Evolutionary conservation across 2,113 vertebrate species (phyloP), one percentile per base, ranked within the genome.

Genomic region (Brachyhypopomus occidentalis): DNA sequence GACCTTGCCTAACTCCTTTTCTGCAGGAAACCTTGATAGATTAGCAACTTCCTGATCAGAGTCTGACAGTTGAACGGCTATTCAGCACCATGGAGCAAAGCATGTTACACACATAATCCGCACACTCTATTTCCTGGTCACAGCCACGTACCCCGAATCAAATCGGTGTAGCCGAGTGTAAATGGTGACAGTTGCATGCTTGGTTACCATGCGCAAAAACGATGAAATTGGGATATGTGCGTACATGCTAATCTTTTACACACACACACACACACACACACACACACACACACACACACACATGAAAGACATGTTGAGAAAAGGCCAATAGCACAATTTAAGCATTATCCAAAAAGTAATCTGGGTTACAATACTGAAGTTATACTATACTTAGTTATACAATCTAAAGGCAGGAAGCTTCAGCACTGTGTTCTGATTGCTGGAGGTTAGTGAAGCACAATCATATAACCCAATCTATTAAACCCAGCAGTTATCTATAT

Each of bases 41-140:
- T 59, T 34, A 36, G 56, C 73, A 75, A 75, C 36, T 81, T 81
- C 80, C 80, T 81, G 72, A 75, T 81, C 27, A 75, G 72, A 75
- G 48, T 60, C 80, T 75, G 59, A 58, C 27, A 48, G 80, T 70
- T 81, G n/a, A 81, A 70, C 72, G 19, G 52, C 58, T 58, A 48
- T 76, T 81, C 73, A 45, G 17, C 73, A 69, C 23, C 22, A 69
- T 58, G 30, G 4, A 75, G 59, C 78, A 30, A 79, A 79, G 52
- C 30, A 11, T 67, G 58, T 75, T 45, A 64, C 60, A 67, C 74
- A 67, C 71, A 23, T 23, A 19, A 80, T 67, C 58, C 45, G 71
- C n/a, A 36, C 16, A 22, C 20, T 25, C 45, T 66, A n/a, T 70
- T 72, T 72, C 38, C 23, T 41, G 20, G 41, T 27, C 19, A 81